A percentile compares a stretch with the other conserved stretches of the same genome.
Conservation (phyloP, 2,113 vertebrate species). For the Lophius piscatorius region DNA sequence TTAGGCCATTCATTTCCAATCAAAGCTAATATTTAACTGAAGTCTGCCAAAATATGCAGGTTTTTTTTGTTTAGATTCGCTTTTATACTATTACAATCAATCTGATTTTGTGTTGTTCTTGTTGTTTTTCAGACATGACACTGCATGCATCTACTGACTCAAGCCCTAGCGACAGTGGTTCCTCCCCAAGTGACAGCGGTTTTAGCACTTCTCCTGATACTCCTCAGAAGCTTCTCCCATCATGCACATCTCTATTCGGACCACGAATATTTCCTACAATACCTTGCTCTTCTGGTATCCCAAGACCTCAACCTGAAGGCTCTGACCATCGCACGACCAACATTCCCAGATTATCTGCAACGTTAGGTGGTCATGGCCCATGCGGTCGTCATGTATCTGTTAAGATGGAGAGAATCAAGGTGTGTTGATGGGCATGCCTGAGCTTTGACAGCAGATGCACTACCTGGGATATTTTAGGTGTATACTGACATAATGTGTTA, state of each 20-base stretch:
- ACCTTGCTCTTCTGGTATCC: conserved; percentile 58
- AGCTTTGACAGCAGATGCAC: not conserved
- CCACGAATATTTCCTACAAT: conserved; percentile 70
- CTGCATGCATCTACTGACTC: conserved; percentile 80
- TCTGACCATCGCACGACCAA: conserved; percentile 71
- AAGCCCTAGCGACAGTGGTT: conserved; percentile 77
- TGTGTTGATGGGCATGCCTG: conserved; percentile 39
- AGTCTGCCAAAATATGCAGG: too few species aligned
- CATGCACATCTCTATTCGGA: conserved; percentile 73
- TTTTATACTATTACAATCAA: not conserved
- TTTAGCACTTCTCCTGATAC: conserved; percentile 79
- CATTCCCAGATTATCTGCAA: conserved; percentile 68
- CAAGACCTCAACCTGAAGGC: conserved; percentile 90
- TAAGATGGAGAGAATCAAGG: conserved; percentile 85
- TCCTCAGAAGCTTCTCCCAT: conserved; percentile 78
- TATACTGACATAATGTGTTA: conserved; percentile 11
- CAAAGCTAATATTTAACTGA: too few species aligned
- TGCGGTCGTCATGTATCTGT: conserved; percentile 68
- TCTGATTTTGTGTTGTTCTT: not conserved
- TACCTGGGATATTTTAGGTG: not conserved
- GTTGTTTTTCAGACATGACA: conserved; percentile 80
- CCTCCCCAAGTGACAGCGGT: conserved; percentile 78
- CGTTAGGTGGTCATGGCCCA: conserved; percentile 70
- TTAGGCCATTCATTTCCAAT: too few species aligned
- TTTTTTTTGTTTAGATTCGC: not conserved